phyloP scores from a whole-genome alignment of 2,797 vertebrate genomes.

The Lophura swinhoii region DNA sequence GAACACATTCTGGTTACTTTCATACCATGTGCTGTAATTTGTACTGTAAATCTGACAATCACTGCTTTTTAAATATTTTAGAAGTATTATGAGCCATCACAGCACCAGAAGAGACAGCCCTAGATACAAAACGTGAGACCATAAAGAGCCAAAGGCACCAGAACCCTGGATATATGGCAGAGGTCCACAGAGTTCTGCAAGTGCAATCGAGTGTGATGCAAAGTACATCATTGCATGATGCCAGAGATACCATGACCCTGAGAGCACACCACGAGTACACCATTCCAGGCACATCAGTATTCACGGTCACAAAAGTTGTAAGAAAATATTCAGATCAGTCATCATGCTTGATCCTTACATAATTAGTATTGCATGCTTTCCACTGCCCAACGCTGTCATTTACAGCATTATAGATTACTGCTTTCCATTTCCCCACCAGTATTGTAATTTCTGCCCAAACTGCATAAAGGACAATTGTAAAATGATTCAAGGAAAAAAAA shows the following conservation, averaged over 20 bases:
- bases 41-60: not conserved
- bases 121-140: not conserved
- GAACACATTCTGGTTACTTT: not conserved
- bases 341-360: not conserved
- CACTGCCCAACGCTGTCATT: constrained; percentile 6
- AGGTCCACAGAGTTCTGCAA: not conserved
- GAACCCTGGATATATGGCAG: not conserved
- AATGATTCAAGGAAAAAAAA: not conserved
- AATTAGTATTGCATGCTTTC: constrained; percentile 49
- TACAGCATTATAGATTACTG: constrained; percentile 3
- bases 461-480: not conserved
- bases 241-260: not conserved
- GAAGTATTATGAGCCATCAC: not conserved
- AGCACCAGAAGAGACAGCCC: not conserved
- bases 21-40: not conserved
- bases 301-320: constrained; percentile 48
- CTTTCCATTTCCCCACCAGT: constrained; percentile 23
- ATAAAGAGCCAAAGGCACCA: not conserved
- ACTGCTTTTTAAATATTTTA: not conserved
- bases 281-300: constrained; percentile 36
- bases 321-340: constrained; percentile 64
- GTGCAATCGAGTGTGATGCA: not conserved
- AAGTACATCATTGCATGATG: not conserved
- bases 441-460: constrained; percentile 25
- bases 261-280: not conserved